Evolutionary conservation across 2,797 vertebrate genomes (phyloP), one percentile per base, ranked within the genome.

Genomic region (Enteromius thamalakanensis): DNA sequence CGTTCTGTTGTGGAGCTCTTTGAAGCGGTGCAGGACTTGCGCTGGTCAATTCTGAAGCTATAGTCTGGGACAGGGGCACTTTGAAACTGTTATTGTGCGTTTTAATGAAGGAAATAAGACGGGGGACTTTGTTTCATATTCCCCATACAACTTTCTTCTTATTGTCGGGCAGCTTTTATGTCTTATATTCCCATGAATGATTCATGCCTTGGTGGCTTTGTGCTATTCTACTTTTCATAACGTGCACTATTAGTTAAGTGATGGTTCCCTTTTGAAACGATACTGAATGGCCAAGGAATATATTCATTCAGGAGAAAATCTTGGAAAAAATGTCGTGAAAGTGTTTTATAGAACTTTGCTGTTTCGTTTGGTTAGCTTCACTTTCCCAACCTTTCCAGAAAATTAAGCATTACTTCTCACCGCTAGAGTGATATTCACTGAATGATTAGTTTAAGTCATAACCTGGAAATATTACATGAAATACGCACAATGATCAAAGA

Each of bases 121-220:
- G 94, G 94, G 93, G 93, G 92, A 94, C 94, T 95, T 82, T 97
- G 95, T 96, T 96, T 96, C 93, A 94, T 95, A 94, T 92, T 94
- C 94, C 96, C 96, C 93, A 96, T 96, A 96, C 95, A 96, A 96
- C 95, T 91, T 94, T 94, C 91, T 94, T 93, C 94, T 94, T 95
- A 96, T 98, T 97, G 96, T 97, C 93, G 94, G 91, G 90, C 94
- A 95, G 94, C 96, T 96, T 98, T 97, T 95, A 96, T 97, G 95
- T 96, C 95, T 96, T 96, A 94, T 96, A 96, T 97, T 96, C 95
- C 95, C 96, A 97, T 97, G 96, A 97, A 97, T 96, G 96, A 97
- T 96, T 96, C 96, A 96, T 96, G 95, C 94, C 91, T 92, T 89
- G 83, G 91, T 93, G 93, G 94, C 94, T 96, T 96, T 97, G 95